Evolutionary conservation across 1,140 invertebrate species (phyloP).

Genomic region (Pseudoatta argentina): DNA sequence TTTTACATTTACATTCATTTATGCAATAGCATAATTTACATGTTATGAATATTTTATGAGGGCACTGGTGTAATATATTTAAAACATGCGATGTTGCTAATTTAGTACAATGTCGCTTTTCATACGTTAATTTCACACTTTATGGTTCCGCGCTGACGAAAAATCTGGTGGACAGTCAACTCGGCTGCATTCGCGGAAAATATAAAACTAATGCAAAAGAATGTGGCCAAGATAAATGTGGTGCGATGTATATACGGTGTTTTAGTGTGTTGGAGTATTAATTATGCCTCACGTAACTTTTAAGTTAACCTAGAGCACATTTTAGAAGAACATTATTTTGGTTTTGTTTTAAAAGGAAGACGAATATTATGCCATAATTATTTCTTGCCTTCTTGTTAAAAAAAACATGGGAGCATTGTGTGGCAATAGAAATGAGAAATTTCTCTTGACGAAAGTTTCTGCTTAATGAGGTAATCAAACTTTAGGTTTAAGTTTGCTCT

Average conservation of each 20-base stretch:
- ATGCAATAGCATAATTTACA: conserved; percentile 44
- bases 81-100: conserved; percentile 51
- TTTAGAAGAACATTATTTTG: conserved; percentile 23
- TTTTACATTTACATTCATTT: conserved; percentile 50
- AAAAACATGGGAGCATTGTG: not conserved
- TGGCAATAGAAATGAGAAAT: conserved; percentile 48
- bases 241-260: not conserved
- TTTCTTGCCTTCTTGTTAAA: not conserved
- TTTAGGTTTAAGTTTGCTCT: conserved; percentile 32
- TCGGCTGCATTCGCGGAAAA: conserved; percentile 3
- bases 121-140: conserved; percentile 62
- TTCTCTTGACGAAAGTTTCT: not conserved
- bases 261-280: not conserved
- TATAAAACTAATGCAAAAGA: conserved; percentile 9
- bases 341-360: not conserved
- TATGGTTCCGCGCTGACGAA: conserved; percentile 41
- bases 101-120: conserved; percentile 58
- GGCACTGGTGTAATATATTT: conserved; percentile 43
- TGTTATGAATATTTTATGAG: conserved; percentile 57
- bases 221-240: conserved; percentile 4
- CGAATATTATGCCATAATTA: not conserved
- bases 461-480: conserved; percentile 50
- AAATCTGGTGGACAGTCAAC: conserved; percentile 44
- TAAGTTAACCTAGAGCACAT: not conserved
- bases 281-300: conserved; percentile 7